These are phyloP conservation scores for Trichogramma dendrolimi DNA, from an alignment of 2,888 invertebrate species.

Conservation along the genomic window DNA sequence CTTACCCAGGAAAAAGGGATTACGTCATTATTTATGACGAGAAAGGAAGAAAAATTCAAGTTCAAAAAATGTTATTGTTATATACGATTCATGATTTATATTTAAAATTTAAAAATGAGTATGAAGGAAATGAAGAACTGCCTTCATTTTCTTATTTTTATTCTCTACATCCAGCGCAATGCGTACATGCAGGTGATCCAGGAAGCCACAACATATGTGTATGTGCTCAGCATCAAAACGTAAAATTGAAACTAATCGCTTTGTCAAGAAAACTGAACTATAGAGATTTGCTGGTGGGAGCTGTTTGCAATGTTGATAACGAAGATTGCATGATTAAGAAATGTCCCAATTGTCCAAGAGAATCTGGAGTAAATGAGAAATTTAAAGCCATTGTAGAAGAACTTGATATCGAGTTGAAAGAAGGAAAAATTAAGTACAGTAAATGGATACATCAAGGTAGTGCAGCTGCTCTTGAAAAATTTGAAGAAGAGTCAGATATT, in stretches of 20 bases:
- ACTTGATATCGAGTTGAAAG: conserved; percentile 4
- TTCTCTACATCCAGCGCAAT: conserved; percentile 3
- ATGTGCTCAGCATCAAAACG: conserved; percentile 4
- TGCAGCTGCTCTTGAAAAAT: too few relatives aligned
- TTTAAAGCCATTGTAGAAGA: not conserved
- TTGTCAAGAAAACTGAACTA: conserved; percentile 2
- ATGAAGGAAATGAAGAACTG: too few relatives aligned
- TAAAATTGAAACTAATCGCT: conserved; percentile 7
- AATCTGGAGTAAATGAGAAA: not conserved
- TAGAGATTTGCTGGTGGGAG: not conserved
- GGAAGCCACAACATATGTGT: conserved; percentile 7
- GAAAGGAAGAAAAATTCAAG: too few relatives aligned
- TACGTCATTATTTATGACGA: too few relatives aligned
- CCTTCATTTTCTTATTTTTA: conserved; percentile 2
- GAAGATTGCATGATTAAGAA: not conserved
- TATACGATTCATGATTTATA: too few relatives aligned
- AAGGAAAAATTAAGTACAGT: not conserved
- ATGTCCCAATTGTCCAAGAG: not conserved
- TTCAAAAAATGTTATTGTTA: too few relatives aligned
- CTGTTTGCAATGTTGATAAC: conserved; percentile 1
- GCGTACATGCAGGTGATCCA: conserved; percentile 7
- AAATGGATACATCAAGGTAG: not conserved
- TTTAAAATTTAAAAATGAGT: too few relatives aligned
- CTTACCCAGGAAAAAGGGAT: too few relatives aligned
- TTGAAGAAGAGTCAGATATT: conserved; percentile 6